Percentiles rank a stretch among this genome's conserved stretches.
These are phyloP conservation scores for Hyles vespertilio DNA, from an alignment of 1,140 invertebrate genomes.

Conservation along the genomic window DNA sequence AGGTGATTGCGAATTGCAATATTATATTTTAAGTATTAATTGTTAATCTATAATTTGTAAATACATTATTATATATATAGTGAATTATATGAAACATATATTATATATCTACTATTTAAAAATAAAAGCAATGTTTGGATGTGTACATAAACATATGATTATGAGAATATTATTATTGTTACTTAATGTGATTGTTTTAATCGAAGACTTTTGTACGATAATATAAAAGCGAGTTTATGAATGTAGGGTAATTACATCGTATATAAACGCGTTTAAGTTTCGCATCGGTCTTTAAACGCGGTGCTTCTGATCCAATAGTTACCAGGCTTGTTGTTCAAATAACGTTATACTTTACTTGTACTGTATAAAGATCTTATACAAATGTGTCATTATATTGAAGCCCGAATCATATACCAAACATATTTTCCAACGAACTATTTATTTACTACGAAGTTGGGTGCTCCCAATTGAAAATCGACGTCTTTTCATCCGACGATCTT, in stretches of 20 bases:
- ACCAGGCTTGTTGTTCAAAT: constrained; percentile 28
- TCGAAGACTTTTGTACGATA: constrained; percentile 46
- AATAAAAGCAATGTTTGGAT: constrained; percentile 63
- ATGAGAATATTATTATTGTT: constrained; percentile 52
- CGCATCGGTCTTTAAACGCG: constrained; percentile 23
- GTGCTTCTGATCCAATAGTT: constrained; percentile 31
- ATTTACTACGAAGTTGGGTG: background rate
- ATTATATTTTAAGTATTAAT: constrained; percentile 68
- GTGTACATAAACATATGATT: constrained; percentile 62
- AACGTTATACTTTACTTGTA: background rate
- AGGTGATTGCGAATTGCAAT: constrained; percentile 68
- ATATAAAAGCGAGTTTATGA: constrained; percentile 25
- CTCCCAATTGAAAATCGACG: no score
- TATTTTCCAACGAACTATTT: no score
- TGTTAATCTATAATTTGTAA: constrained; percentile 49
- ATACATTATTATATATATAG: constrained; percentile 43
- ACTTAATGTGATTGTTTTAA: constrained; percentile 66
- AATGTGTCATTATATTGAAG: no score
- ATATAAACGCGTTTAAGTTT: constrained; percentile 16
- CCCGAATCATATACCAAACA: no score
- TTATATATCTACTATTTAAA: constrained; percentile 41
- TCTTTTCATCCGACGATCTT: no score
- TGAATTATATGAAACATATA: constrained; percentile 55
- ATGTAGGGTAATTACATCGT: constrained; percentile 12
- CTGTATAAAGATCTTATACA: no score